phyloP scores from a whole-genome alignment of 64 coral and sea anemone genomes.

The Stichodactyla helianthus region DNA sequence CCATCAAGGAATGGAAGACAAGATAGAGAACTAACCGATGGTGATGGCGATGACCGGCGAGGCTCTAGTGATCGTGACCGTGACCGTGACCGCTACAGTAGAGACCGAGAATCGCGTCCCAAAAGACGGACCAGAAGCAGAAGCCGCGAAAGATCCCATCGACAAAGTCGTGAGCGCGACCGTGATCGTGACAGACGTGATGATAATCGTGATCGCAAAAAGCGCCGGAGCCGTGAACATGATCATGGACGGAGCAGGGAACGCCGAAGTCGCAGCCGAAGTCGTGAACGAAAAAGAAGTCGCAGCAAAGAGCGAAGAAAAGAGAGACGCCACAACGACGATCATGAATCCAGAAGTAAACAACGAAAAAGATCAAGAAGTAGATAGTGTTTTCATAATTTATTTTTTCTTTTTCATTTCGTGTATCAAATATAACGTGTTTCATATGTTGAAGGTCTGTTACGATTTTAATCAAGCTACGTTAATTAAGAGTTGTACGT shows the following conservation, averaged over 20 bases:
- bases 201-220: conserved; percentile 22
- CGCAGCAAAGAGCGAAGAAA: conserved; percentile 39
- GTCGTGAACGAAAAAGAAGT: conserved; percentile 52
- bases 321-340: conserved; percentile 32
- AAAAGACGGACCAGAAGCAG: conserved; percentile 43
- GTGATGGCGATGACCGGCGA: not conserved
- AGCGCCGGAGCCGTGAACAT: conserved; percentile 47
- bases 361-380: conserved; percentile 44
- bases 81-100: not conserved
- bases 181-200: conserved; percentile 55
- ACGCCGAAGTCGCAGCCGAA: conserved; percentile 65
- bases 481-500: too few relatives aligned
- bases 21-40: not conserved
- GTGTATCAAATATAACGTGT: not conserved
- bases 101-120: conserved; percentile 22
- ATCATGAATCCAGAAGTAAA: conserved; percentile 16
- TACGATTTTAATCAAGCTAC: too few relatives aligned
- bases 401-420: not conserved
- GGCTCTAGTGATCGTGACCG: conserved; percentile 7
- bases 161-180: conserved; percentile 34
- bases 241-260: conserved; percentile 38
- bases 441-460: not conserved
- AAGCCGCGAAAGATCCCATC: conserved; percentile 41
- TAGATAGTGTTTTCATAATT: conserved; percentile 36
- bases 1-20: conserved; percentile 30